Conservation (phyloP, 53 echinoderm and acorn worm genomes). For the Temnopleurus reevesii region DNA sequence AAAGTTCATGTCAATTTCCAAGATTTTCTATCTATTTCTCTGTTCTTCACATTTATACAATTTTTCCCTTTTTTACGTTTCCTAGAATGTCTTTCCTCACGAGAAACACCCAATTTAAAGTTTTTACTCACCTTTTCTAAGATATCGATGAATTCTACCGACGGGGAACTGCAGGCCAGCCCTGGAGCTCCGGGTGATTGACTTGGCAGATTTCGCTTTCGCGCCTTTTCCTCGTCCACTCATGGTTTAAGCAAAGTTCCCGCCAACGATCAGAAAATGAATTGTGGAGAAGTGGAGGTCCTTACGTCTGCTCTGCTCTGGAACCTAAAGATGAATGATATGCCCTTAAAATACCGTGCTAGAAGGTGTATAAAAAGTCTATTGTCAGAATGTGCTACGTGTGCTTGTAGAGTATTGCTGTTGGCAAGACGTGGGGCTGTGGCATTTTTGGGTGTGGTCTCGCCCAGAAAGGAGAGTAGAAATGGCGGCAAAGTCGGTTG, state of each 20-base stretch:
- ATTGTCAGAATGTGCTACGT: too few species aligned
- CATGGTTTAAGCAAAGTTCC: constrained; percentile 42
- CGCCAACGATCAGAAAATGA: neutral
- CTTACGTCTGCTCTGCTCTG: neutral
- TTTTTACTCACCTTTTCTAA: constrained; percentile 66
- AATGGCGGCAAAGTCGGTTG: neutral
- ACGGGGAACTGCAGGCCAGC: constrained; percentile 86
- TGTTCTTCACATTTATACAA: too few species aligned
- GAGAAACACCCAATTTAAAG: neutral
- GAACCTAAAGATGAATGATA: neutral
- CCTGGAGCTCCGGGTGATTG: constrained; percentile 56
- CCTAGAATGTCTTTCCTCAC: too few species aligned
- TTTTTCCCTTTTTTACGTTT: too few species aligned
- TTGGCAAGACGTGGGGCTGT: too few species aligned
- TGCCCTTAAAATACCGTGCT: neutral
- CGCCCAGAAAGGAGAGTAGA: neutral
- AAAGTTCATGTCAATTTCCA: too few species aligned
- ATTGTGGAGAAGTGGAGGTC: neutral
- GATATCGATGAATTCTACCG: constrained; percentile 71
- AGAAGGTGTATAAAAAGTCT: neutral
- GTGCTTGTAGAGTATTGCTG: neutral
- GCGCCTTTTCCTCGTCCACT: constrained; percentile 75
- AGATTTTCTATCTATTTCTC: too few species aligned
- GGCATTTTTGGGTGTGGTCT: neutral
- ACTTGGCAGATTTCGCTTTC: constrained; percentile 61